Evolutionary conservation across 2,113 vertebrate genomes (phyloP), one percentile per base, ranked within the genome.

Genomic region (Sorex araneus): DNA sequence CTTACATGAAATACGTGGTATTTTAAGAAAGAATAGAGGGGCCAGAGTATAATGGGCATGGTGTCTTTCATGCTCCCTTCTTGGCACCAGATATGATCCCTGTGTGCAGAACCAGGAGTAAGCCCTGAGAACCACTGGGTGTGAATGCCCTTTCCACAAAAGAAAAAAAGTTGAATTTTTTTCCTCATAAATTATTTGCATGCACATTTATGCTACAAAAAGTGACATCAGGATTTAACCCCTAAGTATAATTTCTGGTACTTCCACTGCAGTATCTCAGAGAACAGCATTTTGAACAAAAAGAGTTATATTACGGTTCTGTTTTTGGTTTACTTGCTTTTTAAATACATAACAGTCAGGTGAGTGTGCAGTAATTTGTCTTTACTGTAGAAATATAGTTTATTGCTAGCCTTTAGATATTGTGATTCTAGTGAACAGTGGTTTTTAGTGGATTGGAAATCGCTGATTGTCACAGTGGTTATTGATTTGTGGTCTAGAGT

Each of bases 111-210:
- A 18, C 50, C 16, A 54, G 50, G 50, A 54, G 50, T 54, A 54
- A 54, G 11, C 16, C 16, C 50, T 54, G 50, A 60, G 82, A 81
- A 36, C 70, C 40, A 79, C 5, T 60, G 43, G 84, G 74, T 85
- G 64, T 50, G 67, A 84, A 89, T 50, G 34, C 66, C n/a, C 89
- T 89, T 27, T 19, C 28, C 40, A 90, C 2, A 75, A 75, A 43
- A 70, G 40, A 83, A 93, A 89, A 66, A 81, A 87, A 75, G 50
- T 36, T 83, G 2, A 30, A 34, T 77, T 23, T 77, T 84, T 78
- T 7, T 66, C 57, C 76, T 67, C 16, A 84, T 40, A 90, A 71
- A 92, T 85, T 92, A 76, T 40, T 40, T 76, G 15, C n/a, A 54
- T 91, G 11, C 43, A 73, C 45, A 63, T 86, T 47, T 1, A 40